A percentile compares a stretch with the other conserved stretches of the same genome.
Evolutionary conservation across 1,140 invertebrate genomes (phyloP).

Genomic region (Pseudomyrmex cubaensis): DNA sequence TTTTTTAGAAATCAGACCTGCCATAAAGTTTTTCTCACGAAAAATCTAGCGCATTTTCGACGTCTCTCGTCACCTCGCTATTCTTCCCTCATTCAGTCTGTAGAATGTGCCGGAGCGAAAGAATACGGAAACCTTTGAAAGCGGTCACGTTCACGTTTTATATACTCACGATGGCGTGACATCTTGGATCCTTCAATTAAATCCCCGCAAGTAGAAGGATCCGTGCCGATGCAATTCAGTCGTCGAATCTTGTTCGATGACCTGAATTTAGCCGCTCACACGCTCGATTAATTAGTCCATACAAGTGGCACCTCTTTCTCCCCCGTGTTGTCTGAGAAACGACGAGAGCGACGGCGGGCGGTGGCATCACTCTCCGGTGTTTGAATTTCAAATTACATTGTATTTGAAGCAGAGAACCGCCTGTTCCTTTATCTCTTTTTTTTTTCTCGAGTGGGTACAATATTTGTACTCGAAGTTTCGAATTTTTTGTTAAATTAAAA

Average conservation of each 20-base stretch:
- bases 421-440: background rate
- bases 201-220: background rate
- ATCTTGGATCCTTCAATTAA: constrained; percentile 21
- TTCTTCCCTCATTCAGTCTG: no score
- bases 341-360: no score
- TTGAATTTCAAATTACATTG: constrained; percentile 40
- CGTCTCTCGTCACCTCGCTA: no score
- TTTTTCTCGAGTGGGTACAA: background rate
- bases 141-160: no score
- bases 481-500: no score
- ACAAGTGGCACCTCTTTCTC: constrained; percentile 13
- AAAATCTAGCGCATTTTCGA: no score
- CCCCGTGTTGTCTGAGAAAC: background rate
- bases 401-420: background rate
- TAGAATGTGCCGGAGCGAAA: no score
- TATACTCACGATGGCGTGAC: background rate
- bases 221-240: constrained; percentile 17
- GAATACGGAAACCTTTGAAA: no score
- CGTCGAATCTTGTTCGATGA: constrained; percentile 31
- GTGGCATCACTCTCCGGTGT: background rate
- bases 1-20: no score
- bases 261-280: constrained; percentile 31
- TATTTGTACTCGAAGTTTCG: no score
- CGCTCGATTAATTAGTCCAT: constrained; percentile 47
- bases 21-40: no score